A percentile compares a stretch with the other conserved stretches of the same genome.
Conservation (phyloP, 2,888 invertebrate genomes). For the Microdon myrmicae region DNA sequence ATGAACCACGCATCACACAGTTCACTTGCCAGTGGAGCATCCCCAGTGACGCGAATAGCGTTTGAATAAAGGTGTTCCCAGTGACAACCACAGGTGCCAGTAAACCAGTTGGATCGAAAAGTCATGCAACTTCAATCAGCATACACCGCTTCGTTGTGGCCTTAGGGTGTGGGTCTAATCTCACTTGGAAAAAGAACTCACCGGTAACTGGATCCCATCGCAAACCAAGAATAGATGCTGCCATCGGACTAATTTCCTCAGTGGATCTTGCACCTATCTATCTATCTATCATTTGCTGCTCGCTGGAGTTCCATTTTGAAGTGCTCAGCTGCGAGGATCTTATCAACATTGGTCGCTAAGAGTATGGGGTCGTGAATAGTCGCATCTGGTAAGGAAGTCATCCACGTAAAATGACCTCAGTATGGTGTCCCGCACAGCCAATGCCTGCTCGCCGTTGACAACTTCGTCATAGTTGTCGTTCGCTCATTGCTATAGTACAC, state of each 20-base stretch:
- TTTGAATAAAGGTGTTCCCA: constrained; percentile 19
- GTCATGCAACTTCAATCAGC: constrained; percentile 8
- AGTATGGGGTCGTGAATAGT: too few relatives aligned
- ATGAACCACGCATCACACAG: background rate
- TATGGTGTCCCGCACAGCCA: constrained; percentile 8
- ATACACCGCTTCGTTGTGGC: too few relatives aligned
- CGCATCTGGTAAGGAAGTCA: constrained; percentile 10
- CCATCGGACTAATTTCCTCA: too few relatives aligned
- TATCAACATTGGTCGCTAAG: too few relatives aligned
- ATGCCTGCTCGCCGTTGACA: background rate
- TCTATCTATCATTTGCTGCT: too few relatives aligned
- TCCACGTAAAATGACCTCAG: constrained; percentile 11
- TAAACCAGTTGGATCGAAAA: constrained; percentile 17
- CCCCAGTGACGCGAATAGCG: constrained; percentile 9
- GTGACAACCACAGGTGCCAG: constrained; percentile 14
- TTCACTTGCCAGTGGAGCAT: background rate
- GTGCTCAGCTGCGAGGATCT: too few relatives aligned
- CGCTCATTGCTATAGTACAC: constrained; percentile 15
- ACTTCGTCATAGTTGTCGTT: background rate
- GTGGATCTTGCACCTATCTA: too few relatives aligned
- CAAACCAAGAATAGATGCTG: too few relatives aligned
- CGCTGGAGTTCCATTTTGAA: too few relatives aligned
- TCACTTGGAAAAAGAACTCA: too few relatives aligned
- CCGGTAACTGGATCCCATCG: too few relatives aligned
- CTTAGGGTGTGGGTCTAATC: too few relatives aligned